These are phyloP conservation scores for Bergia puertoricense DNA, from an alignment of 92 coral and sea anemone genomes.

Conservation along the genomic window DNA sequence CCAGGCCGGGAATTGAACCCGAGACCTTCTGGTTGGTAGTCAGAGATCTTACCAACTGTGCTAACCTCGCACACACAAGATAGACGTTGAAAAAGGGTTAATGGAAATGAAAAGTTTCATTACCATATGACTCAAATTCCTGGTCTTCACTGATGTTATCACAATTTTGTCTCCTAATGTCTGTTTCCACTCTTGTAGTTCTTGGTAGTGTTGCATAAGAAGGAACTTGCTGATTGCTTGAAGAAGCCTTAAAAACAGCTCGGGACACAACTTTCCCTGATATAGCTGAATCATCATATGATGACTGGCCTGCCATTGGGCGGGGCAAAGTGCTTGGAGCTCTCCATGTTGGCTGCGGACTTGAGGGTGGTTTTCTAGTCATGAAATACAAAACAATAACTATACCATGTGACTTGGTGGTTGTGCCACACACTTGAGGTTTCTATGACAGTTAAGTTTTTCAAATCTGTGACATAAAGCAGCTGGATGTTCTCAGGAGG, in stretches of 20 bases:
- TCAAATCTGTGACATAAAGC: too few relatives aligned
- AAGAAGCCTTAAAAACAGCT: constrained; percentile 72
- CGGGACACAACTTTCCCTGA: constrained; percentile 75
- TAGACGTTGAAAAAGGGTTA: too few relatives aligned
- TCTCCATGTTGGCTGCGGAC: constrained; percentile 26
- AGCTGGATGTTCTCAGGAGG: too few relatives aligned
- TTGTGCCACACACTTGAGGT: too few relatives aligned
- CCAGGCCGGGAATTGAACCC: too few relatives aligned
- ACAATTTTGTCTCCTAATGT: constrained; percentile 50
- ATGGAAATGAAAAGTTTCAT: too few relatives aligned
- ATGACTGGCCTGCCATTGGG: background rate
- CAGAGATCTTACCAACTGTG: too few relatives aligned
- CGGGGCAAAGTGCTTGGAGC: constrained; percentile 22
- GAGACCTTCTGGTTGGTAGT: too few relatives aligned
- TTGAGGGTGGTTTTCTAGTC: constrained; percentile 33
- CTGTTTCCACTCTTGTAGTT: constrained; percentile 36
- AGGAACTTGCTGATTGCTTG: constrained; percentile 52
- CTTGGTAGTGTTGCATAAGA: constrained; percentile 93
- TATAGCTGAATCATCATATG: constrained; percentile 52
- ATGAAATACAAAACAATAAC: background rate
- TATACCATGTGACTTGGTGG: too few relatives aligned
- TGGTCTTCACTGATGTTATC: constrained; percentile 46
- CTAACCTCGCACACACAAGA: too few relatives aligned
- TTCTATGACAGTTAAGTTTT: too few relatives aligned
- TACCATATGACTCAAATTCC: constrained; percentile 33